These are phyloP conservation scores for Hetaerina americana DNA, from an alignment of 1,140 invertebrate genomes.

Conservation along the genomic window DNA sequence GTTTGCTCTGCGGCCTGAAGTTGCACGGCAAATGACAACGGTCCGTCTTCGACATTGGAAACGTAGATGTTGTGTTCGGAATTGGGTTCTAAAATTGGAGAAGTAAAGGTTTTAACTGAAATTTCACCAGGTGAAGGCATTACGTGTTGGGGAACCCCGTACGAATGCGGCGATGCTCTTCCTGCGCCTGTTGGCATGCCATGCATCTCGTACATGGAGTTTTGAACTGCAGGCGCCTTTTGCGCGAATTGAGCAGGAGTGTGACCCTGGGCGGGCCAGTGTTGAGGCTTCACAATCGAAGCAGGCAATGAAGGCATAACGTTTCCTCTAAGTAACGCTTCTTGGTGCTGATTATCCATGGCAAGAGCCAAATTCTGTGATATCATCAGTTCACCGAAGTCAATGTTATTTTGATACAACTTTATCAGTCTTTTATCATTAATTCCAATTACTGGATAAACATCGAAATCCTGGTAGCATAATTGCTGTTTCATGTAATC, in stretches of 20 bases:
- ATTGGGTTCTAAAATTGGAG: constrained; percentile 39
- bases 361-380: constrained; percentile 17
- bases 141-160: not conserved
- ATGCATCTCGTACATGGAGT: not conserved
- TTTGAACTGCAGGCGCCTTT: not conserved
- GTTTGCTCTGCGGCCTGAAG: constrained; percentile 34
- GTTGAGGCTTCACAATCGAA: no score
- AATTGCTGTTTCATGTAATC: constrained; percentile 32
- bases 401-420: constrained; percentile 20
- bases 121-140: not conserved
- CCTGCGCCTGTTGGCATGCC: not conserved
- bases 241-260: no score
- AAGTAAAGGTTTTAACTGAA: constrained; percentile 15
- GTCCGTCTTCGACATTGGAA: constrained; percentile 61
- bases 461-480: constrained; percentile 34
- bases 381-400: constrained; percentile 23
- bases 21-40: constrained; percentile 57
- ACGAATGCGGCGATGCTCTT: not conserved
- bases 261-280: no score
- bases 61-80: constrained; percentile 49
- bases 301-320: no score
- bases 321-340: no score
- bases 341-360: not conserved
- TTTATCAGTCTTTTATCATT: constrained; percentile 19
- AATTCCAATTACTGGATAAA: constrained; percentile 25